phyloP scores from a whole-genome alignment of 2,113 vertebrate genomes.

The Chaetodon auriga region DNA sequence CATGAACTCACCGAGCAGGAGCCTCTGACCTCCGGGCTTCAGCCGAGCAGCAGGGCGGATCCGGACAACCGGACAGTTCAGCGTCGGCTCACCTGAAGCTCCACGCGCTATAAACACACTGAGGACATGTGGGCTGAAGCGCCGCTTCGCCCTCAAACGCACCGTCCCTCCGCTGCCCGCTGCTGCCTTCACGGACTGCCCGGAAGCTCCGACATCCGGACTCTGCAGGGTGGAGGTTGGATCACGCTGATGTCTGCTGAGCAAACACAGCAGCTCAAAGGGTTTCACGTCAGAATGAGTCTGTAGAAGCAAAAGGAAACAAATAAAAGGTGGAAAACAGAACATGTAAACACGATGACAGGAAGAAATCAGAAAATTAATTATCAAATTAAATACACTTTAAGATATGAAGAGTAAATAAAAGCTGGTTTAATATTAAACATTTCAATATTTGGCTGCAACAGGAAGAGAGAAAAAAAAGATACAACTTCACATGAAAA shows the following conservation, averaged over 20 bases:
- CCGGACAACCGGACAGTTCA: background rate
- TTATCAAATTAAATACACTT: too few relatives aligned
- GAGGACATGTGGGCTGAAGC: constrained; percentile 18
- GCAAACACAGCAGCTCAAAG: background rate
- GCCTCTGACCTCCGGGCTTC: too few relatives aligned
- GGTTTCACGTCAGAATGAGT: background rate
- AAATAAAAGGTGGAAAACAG: background rate
- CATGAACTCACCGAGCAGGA: constrained; percentile 22
- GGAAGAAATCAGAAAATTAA: background rate
- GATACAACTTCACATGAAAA: background rate
- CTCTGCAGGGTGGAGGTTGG: too few relatives aligned
- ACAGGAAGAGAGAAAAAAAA: background rate
- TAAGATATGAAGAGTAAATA: background rate
- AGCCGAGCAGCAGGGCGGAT: too few relatives aligned
- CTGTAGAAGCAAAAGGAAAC: too few relatives aligned
- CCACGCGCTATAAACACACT: constrained; percentile 31
- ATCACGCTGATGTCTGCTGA: background rate
- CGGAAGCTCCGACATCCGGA: background rate
- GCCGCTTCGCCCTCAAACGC: background rate
- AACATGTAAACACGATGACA: background rate
- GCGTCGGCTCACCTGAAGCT: constrained; percentile 41
- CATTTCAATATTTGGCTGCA: too few relatives aligned
- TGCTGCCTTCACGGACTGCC: constrained; percentile 30
- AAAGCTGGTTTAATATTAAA: background rate
- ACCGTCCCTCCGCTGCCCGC: background rate